Conservation (phyloP, 2,797 vertebrate species). For the Enteromius treurensis region DNA sequence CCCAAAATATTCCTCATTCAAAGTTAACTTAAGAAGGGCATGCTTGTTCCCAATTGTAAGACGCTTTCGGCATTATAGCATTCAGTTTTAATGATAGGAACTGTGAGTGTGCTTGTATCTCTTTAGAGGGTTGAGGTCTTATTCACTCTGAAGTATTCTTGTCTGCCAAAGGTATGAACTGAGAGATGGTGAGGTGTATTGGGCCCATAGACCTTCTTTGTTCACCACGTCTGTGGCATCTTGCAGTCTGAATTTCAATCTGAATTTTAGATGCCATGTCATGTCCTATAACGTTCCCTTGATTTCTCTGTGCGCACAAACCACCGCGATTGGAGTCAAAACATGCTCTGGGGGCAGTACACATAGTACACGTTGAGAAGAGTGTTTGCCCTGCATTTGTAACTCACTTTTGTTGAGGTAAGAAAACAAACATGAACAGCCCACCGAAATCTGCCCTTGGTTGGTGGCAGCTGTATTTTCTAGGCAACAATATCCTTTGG, state of each 20-base stretch:
- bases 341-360: slow-evolving; percentile 2
- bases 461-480: slow-evolving; percentile 65
- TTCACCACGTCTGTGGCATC: neutral
- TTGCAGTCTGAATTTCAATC: slow-evolving; percentile 29
- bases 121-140: slow-evolving; percentile 22
- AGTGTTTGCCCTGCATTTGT: slow-evolving; percentile 60
- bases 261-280: slow-evolving; percentile 41
- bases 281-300: slow-evolving; percentile 20
- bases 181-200: slow-evolving; percentile 30
- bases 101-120: slow-evolving; percentile 16
- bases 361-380: slow-evolving; percentile 24
- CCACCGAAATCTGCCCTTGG: slow-evolving; percentile 66
- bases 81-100: slow-evolving; percentile 42
- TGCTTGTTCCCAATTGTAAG: slow-evolving; percentile 20
- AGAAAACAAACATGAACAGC: slow-evolving; percentile 68
- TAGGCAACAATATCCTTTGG: slow-evolving; percentile 69
- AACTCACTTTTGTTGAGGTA: slow-evolving; percentile 70
- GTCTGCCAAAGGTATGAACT: slow-evolving; percentile 36
- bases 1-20: slow-evolving; percentile 16
- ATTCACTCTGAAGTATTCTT: neutral
- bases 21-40: slow-evolving; percentile 7
- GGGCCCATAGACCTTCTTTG: neutral
- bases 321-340: slow-evolving; percentile 23
- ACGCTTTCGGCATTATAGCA: slow-evolving; percentile 11
- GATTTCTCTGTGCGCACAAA: slow-evolving; percentile 13